These are phyloP conservation scores for Polyploca ridens DNA, from an alignment of 2,888 invertebrate genomes.

Conservation along the genomic window DNA sequence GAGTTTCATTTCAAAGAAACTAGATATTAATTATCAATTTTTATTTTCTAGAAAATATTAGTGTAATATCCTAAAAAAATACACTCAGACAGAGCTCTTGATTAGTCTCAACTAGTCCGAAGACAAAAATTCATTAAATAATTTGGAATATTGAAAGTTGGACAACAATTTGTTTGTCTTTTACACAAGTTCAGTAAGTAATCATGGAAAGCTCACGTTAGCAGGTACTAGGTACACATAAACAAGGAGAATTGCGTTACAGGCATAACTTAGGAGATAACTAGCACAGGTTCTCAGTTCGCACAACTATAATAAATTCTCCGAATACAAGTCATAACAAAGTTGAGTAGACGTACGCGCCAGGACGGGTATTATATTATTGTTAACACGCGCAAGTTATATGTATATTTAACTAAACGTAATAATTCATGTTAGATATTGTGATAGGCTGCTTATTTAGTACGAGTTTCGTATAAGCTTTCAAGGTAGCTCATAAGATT, in stretches of 20 bases:
- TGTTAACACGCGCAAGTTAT: background rate
- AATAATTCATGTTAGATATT: constrained; percentile 3
- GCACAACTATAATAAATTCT: constrained; percentile 9
- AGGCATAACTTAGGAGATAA: background rate
- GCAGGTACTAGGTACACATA: constrained; percentile 6
- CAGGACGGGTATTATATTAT: constrained; percentile 6
- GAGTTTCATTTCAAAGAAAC: no score
- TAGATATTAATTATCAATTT: no score
- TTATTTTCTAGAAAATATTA: background rate
- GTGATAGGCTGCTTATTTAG: background rate
- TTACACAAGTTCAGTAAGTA: background rate
- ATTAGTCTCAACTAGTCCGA: no score
- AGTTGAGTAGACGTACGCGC: background rate
- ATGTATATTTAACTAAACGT: background rate
- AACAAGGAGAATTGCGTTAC: background rate
- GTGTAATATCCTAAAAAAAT: background rate
- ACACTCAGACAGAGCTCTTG: no score
- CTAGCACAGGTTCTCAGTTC: background rate
- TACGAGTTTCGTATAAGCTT: background rate
- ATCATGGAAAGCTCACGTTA: background rate
- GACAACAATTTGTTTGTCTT: background rate
- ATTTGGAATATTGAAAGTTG: no score
- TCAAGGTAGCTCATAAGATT: background rate
- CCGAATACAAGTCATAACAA: background rate
- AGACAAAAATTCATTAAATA: no score